Evolutionary conservation across 2,888 invertebrate species (phyloP), one percentile per base, ranked within the genome.

Genomic region (Clepsis dumicolana): DNA sequence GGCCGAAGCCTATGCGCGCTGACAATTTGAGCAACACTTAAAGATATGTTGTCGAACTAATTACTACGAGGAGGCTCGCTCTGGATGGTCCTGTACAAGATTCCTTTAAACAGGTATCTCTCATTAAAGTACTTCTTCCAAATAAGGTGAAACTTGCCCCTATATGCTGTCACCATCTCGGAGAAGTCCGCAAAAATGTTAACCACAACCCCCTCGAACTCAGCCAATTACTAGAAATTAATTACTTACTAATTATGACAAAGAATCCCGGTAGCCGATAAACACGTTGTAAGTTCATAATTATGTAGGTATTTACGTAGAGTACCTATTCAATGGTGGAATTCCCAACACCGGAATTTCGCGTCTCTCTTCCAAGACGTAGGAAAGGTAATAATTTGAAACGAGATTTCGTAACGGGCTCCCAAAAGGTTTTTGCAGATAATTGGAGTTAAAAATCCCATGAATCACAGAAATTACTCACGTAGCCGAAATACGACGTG

Each of bases 371-470:
- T 27, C 52, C 52, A n/a, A 10, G 5, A 16, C 29, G 5, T 12
- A 32, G 21, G 16, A 8, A 21, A 38, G 4, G 32, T 35, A 16
- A 21, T 41, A 38, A 44, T 54, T 38, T 18, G 12, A 29, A 54
- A 21, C 63, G 16, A 41, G 63, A 27, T 54, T 27, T 63, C 12
- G 41, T 54, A 53, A 54, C 54, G 25, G 63, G 18, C 24, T 54
- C 29, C 3, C 63, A 35, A 63, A 53, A 53, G 52, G 48, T 21
- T 48, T 21, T 52, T 24, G 52, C 41, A 38, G 16, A 21, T 52
- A 35, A 44, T 54, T 64, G 18, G 27, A 27, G 41, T 48, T 48
- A 48, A 65, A 65, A 65, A 10, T 27, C 59, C 50, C 52, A 52
- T 65, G 65, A 65, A 7, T 59, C 59, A 59, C 38, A 41, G 10